Evolutionary conservation across 2,797 vertebrate genomes (phyloP), one percentile per base, ranked within the genome.

Genomic region (Liparis tanakae): DNA sequence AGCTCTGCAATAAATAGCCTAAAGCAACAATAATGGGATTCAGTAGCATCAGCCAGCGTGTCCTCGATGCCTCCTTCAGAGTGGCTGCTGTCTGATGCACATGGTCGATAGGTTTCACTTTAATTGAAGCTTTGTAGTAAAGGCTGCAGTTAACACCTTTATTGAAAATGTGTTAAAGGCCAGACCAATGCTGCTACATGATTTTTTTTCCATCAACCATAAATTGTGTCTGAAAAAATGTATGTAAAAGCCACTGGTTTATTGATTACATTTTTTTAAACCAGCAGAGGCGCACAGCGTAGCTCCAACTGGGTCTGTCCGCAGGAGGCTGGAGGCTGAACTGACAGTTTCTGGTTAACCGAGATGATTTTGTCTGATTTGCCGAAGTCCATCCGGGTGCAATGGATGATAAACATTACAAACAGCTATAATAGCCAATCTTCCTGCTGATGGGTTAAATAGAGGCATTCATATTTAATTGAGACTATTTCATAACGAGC

Each of bases 1-100:
- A 70, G 69, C 78, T 87, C 50, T 73, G 14, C 74, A 73, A 74
- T 80, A 81, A 90, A 91, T 67, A 59, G 74, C 67, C 71, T 43
- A 22, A 73, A 75, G 83, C 84, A 50, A 54, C 67, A 76, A 43
- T 36, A 62, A 55, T 69, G 70, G 51, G 37, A 67, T 72, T 70
- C 71, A 72, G 67, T 58, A 17, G 56, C 7, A 61, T 75, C 79
- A 81, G 75, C 66, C 67, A 39, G 44, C 17, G 13, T 56, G 10
- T 67, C 64, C 67, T 85, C 39, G 33, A 76, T 60, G 67, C 78
- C 71, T 70, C 30, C 25, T 69, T 7, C 36, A 25, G 15, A 70
- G 37, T 2, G 15, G 20, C 25, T 30, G 25, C 20, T 20, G 37
- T 51, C 48, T 64, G 22, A 13, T 50, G n/a, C 5, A 22, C 13